These are phyloP conservation scores for Varanus komodoensis DNA, from an alignment of 2,113 vertebrate species.

Conservation along the genomic window DNA sequence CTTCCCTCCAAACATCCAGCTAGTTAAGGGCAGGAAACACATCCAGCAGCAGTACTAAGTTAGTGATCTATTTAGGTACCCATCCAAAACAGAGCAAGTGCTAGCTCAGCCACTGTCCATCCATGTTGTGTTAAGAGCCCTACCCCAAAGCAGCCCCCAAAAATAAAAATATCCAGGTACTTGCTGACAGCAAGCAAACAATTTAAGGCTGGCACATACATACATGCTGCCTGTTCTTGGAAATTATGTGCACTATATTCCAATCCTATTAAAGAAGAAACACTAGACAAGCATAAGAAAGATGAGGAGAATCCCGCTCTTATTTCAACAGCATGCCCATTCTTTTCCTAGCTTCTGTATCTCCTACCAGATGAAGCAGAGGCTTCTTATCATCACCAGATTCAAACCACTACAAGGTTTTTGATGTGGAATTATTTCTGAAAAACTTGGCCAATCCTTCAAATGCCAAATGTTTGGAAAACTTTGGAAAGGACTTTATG, in stretches of 20 bases:
- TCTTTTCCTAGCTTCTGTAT: neutral
- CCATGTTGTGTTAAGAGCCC: neutral
- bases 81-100: neutral
- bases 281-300: neutral
- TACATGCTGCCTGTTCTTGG: neutral
- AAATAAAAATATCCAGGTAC: neutral
- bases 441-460: neutral
- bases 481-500: neutral
- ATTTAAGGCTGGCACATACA: neutral
- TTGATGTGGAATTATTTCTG: neutral
- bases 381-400: neutral
- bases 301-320: neutral
- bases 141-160: neutral
- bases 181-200: neutral
- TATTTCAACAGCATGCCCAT: neutral
- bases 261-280: neutral
- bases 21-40: neutral
- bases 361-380: neutral
- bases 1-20: neutral
- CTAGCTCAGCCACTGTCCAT: neutral
- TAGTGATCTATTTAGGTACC: neutral
- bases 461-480: neutral
- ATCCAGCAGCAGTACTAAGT: neutral
- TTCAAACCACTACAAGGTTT: neutral
- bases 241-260: neutral